Conservation (phyloP, 35 echinoderm and acorn worm species). For the Ophiothrix spiculata region DNA sequence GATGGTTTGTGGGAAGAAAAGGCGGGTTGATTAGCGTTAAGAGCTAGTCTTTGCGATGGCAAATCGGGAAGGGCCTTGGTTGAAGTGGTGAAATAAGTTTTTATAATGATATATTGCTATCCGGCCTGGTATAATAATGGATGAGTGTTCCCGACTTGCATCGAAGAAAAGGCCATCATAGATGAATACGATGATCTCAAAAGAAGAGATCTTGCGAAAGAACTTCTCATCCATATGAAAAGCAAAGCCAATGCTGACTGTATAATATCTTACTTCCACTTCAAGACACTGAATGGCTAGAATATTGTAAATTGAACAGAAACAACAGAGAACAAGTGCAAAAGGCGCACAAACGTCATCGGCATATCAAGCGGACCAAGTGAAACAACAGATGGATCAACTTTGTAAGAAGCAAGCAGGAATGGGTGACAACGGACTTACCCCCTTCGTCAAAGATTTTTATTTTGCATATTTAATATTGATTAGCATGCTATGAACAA, state of each 20-base stretch:
- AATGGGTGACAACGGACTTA: neutral
- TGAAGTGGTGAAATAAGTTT: too few relatives aligned
- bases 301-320: slow-evolving; percentile 33
- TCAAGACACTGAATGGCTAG: slow-evolving; percentile 22
- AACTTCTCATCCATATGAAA: slow-evolving; percentile 5
- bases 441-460: slow-evolving; percentile 13
- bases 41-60: too few relatives aligned
- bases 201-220: neutral
- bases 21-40: too few relatives aligned
- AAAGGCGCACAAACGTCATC: neutral
- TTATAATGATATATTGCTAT: too few relatives aligned
- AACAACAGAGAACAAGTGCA: slow-evolving; percentile 5
- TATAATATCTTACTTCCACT: neutral
- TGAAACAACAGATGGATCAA: slow-evolving; percentile 22
- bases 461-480: neutral
- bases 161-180: neutral
- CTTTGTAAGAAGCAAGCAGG: slow-evolving; percentile 7
- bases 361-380: neutral
- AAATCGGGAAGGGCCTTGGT: too few relatives aligned
- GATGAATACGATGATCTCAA: slow-evolving; percentile 7
- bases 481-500: neutral
- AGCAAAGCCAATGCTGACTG: neutral
- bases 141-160: neutral
- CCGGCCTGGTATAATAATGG: too few relatives aligned
- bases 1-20: too few relatives aligned